phyloP scores from a whole-genome alignment of 2,888 invertebrate genomes.

The Sympetrum striolatum region DNA sequence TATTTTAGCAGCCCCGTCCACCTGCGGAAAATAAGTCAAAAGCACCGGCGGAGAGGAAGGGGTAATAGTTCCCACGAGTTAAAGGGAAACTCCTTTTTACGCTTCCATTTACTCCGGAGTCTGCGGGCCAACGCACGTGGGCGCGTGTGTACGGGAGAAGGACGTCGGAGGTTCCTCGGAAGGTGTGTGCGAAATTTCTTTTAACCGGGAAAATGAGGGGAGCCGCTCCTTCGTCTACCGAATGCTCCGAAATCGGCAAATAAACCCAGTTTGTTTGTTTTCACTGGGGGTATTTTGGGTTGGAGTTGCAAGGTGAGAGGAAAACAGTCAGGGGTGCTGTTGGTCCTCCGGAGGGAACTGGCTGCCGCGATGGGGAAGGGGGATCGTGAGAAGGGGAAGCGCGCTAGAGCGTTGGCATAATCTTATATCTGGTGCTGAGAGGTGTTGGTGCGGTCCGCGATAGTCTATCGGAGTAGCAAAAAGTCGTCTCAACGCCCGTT shows the following conservation, averaged over 20 bases:
- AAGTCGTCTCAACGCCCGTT: not conserved
- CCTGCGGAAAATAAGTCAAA: not conserved
- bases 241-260: not conserved
- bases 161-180: not conserved
- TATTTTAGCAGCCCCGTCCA: not conserved
- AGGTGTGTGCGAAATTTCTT: not conserved
- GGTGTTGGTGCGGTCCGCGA: not conserved
- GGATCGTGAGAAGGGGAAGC: not conserved
- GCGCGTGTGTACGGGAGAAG: not conserved
- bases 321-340: not conserved
- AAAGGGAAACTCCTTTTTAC: not conserved
- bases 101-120: slow-evolving; percentile 27
- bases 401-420: not conserved
- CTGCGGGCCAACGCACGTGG: not conserved
- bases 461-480: not conserved
- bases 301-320: slow-evolving; percentile 17
- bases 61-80: not conserved
- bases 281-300: not conserved
- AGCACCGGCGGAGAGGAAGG: not conserved
- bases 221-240: not conserved
- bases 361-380: not conserved
- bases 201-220: not conserved
- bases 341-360: not conserved
- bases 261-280: slow-evolving; percentile 8
- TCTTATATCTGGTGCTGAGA: not conserved